Evolutionary conservation across 2,113 vertebrate genomes (phyloP).

Genomic region (Sprattus sprattus): DNA sequence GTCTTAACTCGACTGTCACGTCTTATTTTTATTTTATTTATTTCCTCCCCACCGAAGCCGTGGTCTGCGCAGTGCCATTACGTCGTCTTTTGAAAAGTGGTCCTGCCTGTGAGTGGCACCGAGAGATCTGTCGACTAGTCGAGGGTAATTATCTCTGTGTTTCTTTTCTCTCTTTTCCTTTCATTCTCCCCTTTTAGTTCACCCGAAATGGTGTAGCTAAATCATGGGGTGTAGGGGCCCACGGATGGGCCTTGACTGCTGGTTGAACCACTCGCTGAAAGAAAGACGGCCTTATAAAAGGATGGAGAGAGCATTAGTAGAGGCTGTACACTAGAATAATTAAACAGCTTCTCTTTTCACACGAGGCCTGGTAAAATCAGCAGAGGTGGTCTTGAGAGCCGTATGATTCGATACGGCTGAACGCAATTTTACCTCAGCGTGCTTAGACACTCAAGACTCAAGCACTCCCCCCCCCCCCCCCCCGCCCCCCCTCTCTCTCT

Average conservation of each 20-base stretch:
- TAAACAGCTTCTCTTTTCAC: conserved; percentile 6
- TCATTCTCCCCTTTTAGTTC: background rate
- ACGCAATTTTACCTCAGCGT: background rate
- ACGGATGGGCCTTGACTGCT: background rate
- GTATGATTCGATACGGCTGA: background rate
- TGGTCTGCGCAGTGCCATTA: background rate
- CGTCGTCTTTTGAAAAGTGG: background rate
- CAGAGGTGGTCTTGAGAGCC: background rate
- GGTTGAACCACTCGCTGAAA: conserved; percentile 7
- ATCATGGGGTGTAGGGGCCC: background rate
- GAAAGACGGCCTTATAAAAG: background rate
- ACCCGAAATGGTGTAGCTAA: background rate
- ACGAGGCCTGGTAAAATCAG: background rate
- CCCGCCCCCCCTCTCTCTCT: background rate
- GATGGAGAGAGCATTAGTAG: background rate
- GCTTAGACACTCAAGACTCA: background rate
- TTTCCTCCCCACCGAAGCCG: background rate
- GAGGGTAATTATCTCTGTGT: background rate
- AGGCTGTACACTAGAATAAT: background rate
- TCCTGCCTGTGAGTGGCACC: background rate
- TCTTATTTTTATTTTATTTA: background rate
- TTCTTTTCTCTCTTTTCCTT: background rate
- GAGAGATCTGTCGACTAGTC: background rate
- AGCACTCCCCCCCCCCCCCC: background rate
- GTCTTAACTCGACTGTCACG: background rate